phyloP scores from a whole-genome alignment of 2,113 vertebrate genomes.

The Cranoglanis bouderius region DNA sequence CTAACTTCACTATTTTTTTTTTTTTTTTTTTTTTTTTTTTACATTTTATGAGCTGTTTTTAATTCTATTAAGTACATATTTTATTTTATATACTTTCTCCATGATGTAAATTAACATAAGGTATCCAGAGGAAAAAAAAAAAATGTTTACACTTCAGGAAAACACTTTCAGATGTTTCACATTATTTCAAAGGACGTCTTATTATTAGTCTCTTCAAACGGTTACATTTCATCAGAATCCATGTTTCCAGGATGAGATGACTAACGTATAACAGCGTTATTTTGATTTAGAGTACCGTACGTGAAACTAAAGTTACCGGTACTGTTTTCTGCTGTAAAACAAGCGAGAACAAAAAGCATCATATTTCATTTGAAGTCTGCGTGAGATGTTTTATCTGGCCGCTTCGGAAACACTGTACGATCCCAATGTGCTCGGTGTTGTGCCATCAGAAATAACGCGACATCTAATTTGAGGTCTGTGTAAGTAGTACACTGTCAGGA shows the following conservation, averaged over 20 bases:
- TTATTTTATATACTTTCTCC: conserved; percentile 71
- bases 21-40: conserved; percentile 65
- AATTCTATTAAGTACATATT: conserved; percentile 62
- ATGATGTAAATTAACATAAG: conserved; percentile 57
- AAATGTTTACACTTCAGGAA: conserved; percentile 67
- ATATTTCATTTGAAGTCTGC: not conserved
- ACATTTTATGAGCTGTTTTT: conserved; percentile 70
- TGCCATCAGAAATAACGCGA: conserved; percentile 21
- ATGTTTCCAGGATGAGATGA: conserved; percentile 46
- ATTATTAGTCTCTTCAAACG: conserved; percentile 59
- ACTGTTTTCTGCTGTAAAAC: conserved; percentile 19
- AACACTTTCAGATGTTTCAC: conserved; percentile 65
- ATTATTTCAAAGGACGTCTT: conserved; percentile 60
- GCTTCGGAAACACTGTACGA: conserved; percentile 27
- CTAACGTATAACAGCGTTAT: not conserved
- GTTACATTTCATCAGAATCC: conserved; percentile 57
- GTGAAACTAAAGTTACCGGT: not conserved
- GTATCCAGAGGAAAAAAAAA: conserved; percentile 56
- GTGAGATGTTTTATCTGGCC: not conserved
- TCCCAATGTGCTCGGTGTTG: conserved; percentile 3
- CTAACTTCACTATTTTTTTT: conserved; percentile 58
- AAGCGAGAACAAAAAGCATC: conserved; percentile 11
- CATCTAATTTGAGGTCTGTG: not conserved
- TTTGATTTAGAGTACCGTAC: not conserved
- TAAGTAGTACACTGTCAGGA: not conserved